Conservation (phyloP, 2,888 invertebrate genomes). For the Stenolophus ochropezus region DNA sequence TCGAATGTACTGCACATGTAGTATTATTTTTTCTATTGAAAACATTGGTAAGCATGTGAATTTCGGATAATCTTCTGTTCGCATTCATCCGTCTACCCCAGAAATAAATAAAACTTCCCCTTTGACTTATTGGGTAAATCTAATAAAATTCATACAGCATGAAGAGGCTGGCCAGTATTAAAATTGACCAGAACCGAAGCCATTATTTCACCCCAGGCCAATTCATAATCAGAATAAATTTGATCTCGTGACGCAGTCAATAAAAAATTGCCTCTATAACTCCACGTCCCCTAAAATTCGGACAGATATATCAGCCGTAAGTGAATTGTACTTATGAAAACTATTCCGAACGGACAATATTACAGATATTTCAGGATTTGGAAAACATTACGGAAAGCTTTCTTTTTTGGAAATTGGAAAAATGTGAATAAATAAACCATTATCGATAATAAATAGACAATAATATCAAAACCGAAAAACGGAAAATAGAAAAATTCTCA, state of each 20-base stretch:
- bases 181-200: slow-evolving; percentile 14
- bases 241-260: slow-evolving; percentile 46
- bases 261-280: slow-evolving; percentile 54
- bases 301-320: slow-evolving; percentile 28
- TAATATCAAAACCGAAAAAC: neutral
- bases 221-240: slow-evolving; percentile 53
- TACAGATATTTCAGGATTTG: neutral
- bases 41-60: neutral
- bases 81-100: neutral
- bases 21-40: too few species aligned
- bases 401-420: neutral
- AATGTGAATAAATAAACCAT: neutral
- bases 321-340: slow-evolving; percentile 3
- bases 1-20: too few species aligned
- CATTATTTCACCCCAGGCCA: slow-evolving; percentile 50
- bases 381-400: neutral
- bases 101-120: slow-evolving; percentile 21
- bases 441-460: neutral
- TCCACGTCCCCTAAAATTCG: slow-evolving; percentile 29
- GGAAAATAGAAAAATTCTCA: neutral
- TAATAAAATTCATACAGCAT: slow-evolving; percentile 34
- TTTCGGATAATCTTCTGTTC: neutral
- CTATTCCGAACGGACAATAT: neutral
- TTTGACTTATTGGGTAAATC: slow-evolving; percentile 1
- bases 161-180: slow-evolving; percentile 17